Base-by-base conservation (phyloP, 2,797 vertebrate genomes). In the Gallinago stenura region DNA sequence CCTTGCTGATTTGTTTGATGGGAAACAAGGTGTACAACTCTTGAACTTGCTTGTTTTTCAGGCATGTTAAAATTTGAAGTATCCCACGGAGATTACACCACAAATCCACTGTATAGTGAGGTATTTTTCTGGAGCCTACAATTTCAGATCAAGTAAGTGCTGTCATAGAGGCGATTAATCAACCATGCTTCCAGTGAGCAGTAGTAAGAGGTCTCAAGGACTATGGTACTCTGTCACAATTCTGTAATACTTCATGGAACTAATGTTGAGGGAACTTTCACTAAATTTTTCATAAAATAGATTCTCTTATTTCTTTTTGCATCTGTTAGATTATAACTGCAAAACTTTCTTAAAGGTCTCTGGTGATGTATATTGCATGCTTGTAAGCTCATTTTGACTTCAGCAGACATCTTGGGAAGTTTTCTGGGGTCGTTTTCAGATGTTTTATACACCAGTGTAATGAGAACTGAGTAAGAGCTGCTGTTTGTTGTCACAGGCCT, bases 291-390 rank as follows among this genome's bases (percentile, higher is more conserved):
- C 22, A 43, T 41, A 30, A 58, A 82, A 76, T 15, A 33, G 26
- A 75, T 35, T 4, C 8, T 64, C 26, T 66, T 64, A 17, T 12
- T 80, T 48, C 22, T 57, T 78, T 48, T 85, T 64, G 4, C 10
- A 24, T 43, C 37, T 70, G 3, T 62, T 78, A 62, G 12, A 75
- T 71, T 75, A 58, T 54, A 58, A 46, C 12, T 21, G 18, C 28
- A 66, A 81, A 37, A 41, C 33, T 53, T 60, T 53, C 53, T 41
- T 69, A 66, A 91, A 92, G 22, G 15, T 31, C 56, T 50, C 11
- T 50, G 28, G 26, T 69, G 56, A 65, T 71, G 45, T 24, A 35
- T 8, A 11, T 65, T 0, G 0, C 21, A 46, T 3, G 0, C 6
- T 54, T 0, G 0, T 46, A 58, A 51, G 6, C 10, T 21, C 7